These are phyloP conservation scores for Petrolisthes manimaculis DNA, from an alignment of 2,888 invertebrate genomes.

Conservation along the genomic window DNA sequence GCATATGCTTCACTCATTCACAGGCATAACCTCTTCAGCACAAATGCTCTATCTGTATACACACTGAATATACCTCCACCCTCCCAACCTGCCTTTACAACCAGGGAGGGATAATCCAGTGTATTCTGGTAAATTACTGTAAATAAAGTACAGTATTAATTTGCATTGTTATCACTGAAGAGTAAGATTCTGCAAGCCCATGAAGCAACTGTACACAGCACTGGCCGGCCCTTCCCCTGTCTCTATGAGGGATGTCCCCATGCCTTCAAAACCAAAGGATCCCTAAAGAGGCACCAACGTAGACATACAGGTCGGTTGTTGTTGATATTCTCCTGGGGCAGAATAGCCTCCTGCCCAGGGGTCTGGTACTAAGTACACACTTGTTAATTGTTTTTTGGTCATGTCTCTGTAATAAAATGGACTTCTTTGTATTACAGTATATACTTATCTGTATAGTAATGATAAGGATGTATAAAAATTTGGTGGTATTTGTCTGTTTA, in stretches of 20 bases:
- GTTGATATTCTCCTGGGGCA: too few relatives aligned
- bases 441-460: too few relatives aligned
- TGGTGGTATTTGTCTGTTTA: too few relatives aligned
- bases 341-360: too few relatives aligned
- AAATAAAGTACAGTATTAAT: too few relatives aligned
- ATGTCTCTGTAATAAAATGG: too few relatives aligned
- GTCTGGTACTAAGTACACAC: too few relatives aligned
- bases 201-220: slow-evolving; percentile 49
- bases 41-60: not conserved
- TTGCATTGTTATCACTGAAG: slow-evolving; percentile 10
- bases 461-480: too few relatives aligned
- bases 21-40: not conserved
- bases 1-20: too few relatives aligned
- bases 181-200: slow-evolving; percentile 45
- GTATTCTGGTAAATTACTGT: not conserved
- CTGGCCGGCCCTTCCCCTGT: slow-evolving; percentile 47
- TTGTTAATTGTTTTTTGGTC: too few relatives aligned
- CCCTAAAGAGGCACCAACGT: slow-evolving; percentile 48
- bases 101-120: not conserved
- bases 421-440: too few relatives aligned
- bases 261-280: slow-evolving; percentile 61
- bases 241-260: slow-evolving; percentile 46
- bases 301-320: slow-evolving; percentile 57
- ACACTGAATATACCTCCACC: not conserved
- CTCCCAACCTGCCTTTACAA: not conserved